phyloP scores from a whole-genome alignment of 2,888 invertebrate genomes.

The Cosmopolites sordidus region DNA sequence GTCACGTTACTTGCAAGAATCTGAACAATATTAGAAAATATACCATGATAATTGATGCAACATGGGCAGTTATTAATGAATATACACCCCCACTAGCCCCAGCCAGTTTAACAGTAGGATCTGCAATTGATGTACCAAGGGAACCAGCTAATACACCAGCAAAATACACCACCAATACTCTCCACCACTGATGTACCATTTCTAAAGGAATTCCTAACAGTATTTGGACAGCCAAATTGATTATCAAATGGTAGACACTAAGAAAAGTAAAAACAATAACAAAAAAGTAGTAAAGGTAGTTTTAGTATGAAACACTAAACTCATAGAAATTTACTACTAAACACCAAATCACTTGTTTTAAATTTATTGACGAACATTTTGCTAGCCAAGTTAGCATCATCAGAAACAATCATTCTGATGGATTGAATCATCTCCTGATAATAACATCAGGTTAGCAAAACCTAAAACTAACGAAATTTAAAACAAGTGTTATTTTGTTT shows the following conservation, averaged over 20 bases:
- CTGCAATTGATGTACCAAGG: constrained; percentile 77
- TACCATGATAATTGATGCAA: constrained; percentile 87
- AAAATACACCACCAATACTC: constrained; percentile 78
- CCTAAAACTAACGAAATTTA: too few species aligned
- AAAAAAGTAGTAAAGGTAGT: neutral
- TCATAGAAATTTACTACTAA: too few species aligned
- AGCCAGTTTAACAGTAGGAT: constrained; percentile 76
- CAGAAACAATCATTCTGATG: too few species aligned
- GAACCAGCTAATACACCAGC: constrained; percentile 85
- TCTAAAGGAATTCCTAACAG: constrained; percentile 92
- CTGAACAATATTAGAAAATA: constrained; percentile 22
- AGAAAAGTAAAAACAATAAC: too few species aligned
- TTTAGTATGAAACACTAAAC: too few species aligned
- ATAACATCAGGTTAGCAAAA: too few species aligned
- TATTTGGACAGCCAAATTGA: constrained; percentile 89
- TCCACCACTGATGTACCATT: constrained; percentile 95
- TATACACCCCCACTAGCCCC: constrained; percentile 96
- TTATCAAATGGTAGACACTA: constrained; percentile 81
- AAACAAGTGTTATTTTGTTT: too few species aligned
- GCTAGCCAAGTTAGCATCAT: too few species aligned
- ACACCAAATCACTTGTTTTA: too few species aligned
- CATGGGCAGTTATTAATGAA: constrained; percentile 87
- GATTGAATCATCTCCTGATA: too few species aligned
- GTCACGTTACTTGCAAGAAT: neutral
- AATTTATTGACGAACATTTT: neutral